phyloP scores from a whole-genome alignment of 1,140 invertebrate species.

The Orchesella cincta region DNA sequence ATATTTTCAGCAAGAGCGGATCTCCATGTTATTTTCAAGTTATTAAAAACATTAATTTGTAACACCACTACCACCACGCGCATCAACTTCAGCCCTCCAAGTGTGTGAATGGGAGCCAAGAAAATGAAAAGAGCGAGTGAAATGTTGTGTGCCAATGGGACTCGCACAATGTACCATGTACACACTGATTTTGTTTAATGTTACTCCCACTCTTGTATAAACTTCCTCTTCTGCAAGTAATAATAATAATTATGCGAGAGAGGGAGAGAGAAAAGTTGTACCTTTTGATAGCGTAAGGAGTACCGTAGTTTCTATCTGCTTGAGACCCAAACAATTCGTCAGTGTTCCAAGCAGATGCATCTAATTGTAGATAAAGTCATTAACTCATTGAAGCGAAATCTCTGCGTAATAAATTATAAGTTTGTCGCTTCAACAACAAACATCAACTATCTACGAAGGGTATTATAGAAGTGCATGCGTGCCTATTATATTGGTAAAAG shows the following conservation, averaged over 20 bases:
- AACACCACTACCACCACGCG: neutral
- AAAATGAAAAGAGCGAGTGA: neutral
- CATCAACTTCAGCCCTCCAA: neutral
- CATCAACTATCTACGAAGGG: neutral
- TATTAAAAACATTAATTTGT: neutral
- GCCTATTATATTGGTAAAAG: too few species aligned
- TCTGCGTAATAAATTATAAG: conserved; percentile 38
- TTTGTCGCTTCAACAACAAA: conserved; percentile 7
- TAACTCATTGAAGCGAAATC: conserved; percentile 43
- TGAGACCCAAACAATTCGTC: conserved; percentile 37
- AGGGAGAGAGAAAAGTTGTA: neutral
- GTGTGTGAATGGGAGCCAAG: neutral
- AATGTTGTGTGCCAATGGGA: neutral
- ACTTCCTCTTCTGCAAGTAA: neutral
- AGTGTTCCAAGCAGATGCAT: conserved; percentile 44
- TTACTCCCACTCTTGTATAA: too few species aligned
- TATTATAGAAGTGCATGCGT: neutral
- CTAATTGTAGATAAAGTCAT: conserved; percentile 48
- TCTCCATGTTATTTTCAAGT: neutral
- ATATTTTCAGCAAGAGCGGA: neutral
- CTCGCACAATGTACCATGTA: neutral
- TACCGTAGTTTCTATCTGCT: neutral
- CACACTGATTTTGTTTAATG: too few species aligned
- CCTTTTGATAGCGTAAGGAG: neutral
- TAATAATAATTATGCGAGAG: neutral